Base-by-base conservation (phyloP, 2,797 vertebrate species). In the Molossus alvarezi region DNA sequence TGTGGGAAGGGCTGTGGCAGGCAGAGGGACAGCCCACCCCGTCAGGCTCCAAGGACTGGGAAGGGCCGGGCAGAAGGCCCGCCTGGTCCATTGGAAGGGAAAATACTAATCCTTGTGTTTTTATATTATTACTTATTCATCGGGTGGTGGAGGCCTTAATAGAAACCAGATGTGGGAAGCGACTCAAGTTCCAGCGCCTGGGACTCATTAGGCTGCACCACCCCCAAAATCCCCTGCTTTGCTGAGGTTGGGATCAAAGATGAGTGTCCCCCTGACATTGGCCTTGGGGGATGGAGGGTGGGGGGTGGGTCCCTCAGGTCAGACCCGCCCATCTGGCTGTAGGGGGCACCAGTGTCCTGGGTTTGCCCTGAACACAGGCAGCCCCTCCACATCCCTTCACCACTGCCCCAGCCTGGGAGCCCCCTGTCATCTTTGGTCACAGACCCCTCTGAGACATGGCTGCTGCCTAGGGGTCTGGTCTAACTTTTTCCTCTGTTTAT, bases 141-240 rank as follows among this genome's bases (percentile, higher is more conserved):
- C 98, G 98, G 98, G 98, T 98, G 97, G 98, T 96, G 95, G 97
- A 98, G 96, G 97, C 96, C 97, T 97, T 99, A 99, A 99, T 99
- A 98, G 98, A 98, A 99, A 99, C 98, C 99, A 99, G 99, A 99
- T 99, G 99, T 99, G 98, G 98, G 98, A 98, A 99, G 98, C 99
- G 98, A 99, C 98, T 98, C 95, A 98, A 98, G 99, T 99, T 98
- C 94, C 97, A 99, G 98, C 98, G 98, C 99, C 99, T 99, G 99
- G 99, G 99, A 99, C 98, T 99, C 98, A 99, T 99, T 99, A 99
- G 94, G 64, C 51, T 93, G 95, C 3, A 2, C 67, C 91, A 33
- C 33, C 27, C 87, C 72, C 89, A 33, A 58, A 27, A 98, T 69
- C 92, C 18, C 2, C 9, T 17, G 45, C 64, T 58, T 67, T 53